Percentiles rank a stretch among this genome's conserved stretches.
phyloP scores from a whole-genome alignment of 1,140 invertebrate genomes.

The Mercenaria mercenaria region DNA sequence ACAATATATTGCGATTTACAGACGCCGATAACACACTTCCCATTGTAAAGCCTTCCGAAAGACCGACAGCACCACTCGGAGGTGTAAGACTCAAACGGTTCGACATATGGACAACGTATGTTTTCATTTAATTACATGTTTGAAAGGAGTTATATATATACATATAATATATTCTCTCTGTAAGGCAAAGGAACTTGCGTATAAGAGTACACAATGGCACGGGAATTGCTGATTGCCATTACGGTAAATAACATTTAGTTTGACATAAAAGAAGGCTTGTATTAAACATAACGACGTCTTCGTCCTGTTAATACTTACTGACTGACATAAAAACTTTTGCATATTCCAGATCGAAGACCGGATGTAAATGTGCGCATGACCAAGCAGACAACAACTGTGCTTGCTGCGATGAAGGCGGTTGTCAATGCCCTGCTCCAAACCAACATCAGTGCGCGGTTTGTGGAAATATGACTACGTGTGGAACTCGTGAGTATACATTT shows the following conservation, averaged over 20 bases:
- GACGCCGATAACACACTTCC: not conserved
- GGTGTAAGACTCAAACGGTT: not conserved
- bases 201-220: too few species aligned
- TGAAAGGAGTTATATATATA: too few species aligned
- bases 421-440: not conserved
- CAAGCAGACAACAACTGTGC: not conserved
- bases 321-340: too few species aligned
- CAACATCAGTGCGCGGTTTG: not conserved
- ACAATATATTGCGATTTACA: too few species aligned
- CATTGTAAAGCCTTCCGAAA: not conserved
- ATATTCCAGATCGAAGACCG: not conserved
- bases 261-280: too few species aligned
- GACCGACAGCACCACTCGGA: not conserved
- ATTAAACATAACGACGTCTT: too few species aligned
- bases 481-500: slow-evolving; percentile 7
- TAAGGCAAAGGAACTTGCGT: too few species aligned
- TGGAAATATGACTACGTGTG: not conserved
- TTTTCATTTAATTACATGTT: too few species aligned
- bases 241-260: too few species aligned
- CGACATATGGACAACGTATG: slow-evolving; percentile 1
- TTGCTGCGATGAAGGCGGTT: not conserved
- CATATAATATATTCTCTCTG: too few species aligned
- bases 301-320: too few species aligned
- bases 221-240: too few species aligned
- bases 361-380: not conserved